Percentiles rank a stretch among this genome's conserved stretches.
phyloP scores from a whole-genome alignment of 2,113 vertebrate genomes.

The Nipponia nippon region DNA sequence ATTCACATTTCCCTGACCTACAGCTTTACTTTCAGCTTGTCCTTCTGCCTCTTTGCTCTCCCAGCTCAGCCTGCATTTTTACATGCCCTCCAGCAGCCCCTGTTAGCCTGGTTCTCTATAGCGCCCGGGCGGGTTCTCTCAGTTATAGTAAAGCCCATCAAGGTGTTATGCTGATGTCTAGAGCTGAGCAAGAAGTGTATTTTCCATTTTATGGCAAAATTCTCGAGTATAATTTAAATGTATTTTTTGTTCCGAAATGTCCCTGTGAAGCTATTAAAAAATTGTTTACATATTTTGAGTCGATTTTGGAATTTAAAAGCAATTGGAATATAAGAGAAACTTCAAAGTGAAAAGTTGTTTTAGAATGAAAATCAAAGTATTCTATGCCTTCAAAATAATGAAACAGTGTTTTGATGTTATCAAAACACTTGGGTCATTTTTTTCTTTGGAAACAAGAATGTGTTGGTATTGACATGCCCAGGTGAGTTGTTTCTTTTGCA shows the following conservation, averaged over 20 bases:
- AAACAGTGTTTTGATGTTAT: constrained; percentile 6
- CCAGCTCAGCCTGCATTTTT: background rate
- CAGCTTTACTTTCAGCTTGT: background rate
- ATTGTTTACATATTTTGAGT: constrained; percentile 5
- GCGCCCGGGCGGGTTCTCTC: rapidly evolving
- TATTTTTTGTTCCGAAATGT: background rate
- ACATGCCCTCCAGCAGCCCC: background rate
- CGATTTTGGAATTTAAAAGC: constrained; percentile 9
- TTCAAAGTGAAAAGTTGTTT: background rate
- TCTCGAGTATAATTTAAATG: background rate
- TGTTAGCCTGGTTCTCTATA: background rate
- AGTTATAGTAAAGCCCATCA: background rate
- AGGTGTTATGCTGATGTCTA: background rate
- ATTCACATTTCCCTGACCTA: background rate
- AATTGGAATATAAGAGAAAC: background rate
- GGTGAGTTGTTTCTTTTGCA: background rate
- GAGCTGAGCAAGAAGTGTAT: background rate
- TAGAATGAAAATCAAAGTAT: constrained; percentile 10
- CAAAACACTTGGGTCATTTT: background rate
- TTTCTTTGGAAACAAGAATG: background rate
- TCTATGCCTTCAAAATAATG: background rate
- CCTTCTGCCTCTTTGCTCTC: background rate
- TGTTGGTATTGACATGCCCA: background rate
- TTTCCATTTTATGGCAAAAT: background rate
- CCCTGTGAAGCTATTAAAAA: background rate